These are phyloP conservation scores for Microdon myrmicae DNA, from an alignment of 2,888 invertebrate species.

Conservation along the genomic window DNA sequence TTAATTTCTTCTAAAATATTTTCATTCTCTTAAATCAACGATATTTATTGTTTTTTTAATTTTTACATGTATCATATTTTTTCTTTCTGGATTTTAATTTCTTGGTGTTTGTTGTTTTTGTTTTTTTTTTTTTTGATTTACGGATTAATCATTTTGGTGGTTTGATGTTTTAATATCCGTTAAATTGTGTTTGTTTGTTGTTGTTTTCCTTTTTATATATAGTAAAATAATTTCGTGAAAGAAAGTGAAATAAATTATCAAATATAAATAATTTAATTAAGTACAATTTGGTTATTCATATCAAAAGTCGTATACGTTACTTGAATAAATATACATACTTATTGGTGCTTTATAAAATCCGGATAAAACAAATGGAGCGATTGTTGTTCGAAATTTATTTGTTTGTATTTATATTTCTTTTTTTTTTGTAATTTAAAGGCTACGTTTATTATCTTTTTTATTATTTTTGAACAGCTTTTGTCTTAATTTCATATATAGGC, in stretches of 20 bases:
- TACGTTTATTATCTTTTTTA: constrained; percentile 13
- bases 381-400: constrained; percentile 11
- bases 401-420: constrained; percentile 16
- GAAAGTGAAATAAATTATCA: too few species aligned
- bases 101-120: too few species aligned
- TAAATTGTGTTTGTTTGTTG: constrained; percentile 4
- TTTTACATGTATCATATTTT: constrained; percentile 33
- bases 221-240: too few species aligned
- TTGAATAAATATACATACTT: constrained; percentile 25
- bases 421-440: constrained; percentile 34
- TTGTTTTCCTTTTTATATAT: constrained; percentile 1
- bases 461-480: constrained; percentile 14
- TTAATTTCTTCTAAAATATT: constrained; percentile 9
- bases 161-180: constrained; percentile 13
- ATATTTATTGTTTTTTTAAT: constrained; percentile 18
- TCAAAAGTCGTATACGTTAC: constrained; percentile 38
- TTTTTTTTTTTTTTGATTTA: constrained; percentile 22
- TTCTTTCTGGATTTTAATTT: constrained; percentile 10
- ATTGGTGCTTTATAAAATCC: constrained; percentile 17
- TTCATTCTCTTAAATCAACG: constrained; percentile 4
- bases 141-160: constrained; percentile 25
- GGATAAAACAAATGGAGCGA: constrained; percentile 19
- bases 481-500: constrained; percentile 22
- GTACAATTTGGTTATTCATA: constrained; percentile 12
- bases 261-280: constrained; percentile 19